A percentile compares a stretch with the other conserved stretches of the same genome.
These are phyloP conservation scores for Melieria crassipennis DNA, from an alignment of 2,888 invertebrate species.

Conservation along the genomic window DNA sequence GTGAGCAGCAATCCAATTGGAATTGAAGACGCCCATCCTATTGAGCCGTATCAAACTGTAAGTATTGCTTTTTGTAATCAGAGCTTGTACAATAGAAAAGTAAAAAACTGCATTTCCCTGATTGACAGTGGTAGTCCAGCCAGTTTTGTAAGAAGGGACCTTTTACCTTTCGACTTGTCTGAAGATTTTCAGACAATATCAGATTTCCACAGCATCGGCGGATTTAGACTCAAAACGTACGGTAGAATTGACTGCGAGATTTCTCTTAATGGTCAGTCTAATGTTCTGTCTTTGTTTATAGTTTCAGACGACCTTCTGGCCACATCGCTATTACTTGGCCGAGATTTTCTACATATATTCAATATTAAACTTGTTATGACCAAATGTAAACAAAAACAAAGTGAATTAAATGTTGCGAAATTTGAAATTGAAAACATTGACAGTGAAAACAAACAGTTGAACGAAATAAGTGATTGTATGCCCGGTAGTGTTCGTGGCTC, in stretches of 20 bases:
- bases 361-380: slow-evolving; percentile 9
- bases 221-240: slow-evolving; percentile 19
- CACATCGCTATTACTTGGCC: not conserved
- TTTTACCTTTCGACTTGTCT: slow-evolving; percentile 27
- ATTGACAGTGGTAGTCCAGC: slow-evolving; percentile 37
- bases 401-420: not conserved
- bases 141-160: slow-evolving; percentile 24
- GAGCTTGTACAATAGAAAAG: slow-evolving; percentile 5
- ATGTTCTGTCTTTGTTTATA: slow-evolving; percentile 10
- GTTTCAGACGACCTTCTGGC: slow-evolving; percentile 4
- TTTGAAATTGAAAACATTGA: slow-evolving; percentile 10
- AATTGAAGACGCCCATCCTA: not conserved
- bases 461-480: not conserved
- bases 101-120: slow-evolving; percentile 16
- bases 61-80: slow-evolving; percentile 30
- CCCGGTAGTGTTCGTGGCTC: not conserved
- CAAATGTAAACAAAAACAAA: not conserved
- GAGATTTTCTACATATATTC: slow-evolving; percentile 9
- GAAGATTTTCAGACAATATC: slow-evolving; percentile 10
- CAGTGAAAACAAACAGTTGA: slow-evolving; percentile 1
- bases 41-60: slow-evolving; percentile 26
- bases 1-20: not conserved
- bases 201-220: slow-evolving; percentile 26
- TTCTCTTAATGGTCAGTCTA: slow-evolving; percentile 17
- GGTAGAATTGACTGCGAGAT: slow-evolving; percentile 29